Base-by-base conservation (phyloP, 2,888 invertebrate species). In the Pycnomerus fuliginosus region DNA sequence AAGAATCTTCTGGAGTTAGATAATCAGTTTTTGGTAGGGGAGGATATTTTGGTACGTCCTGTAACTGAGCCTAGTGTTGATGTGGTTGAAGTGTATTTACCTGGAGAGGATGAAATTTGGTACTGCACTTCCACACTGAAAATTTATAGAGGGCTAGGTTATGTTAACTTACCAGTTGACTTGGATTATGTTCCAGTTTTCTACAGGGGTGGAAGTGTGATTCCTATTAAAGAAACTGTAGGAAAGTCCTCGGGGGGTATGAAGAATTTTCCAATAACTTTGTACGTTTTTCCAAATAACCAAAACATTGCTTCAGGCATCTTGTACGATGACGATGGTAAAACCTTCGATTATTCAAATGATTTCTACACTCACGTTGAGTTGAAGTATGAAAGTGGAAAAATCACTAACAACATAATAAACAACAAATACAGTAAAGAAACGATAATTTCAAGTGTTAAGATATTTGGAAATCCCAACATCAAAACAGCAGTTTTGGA, bases 21-120 rank as follows among this genome's bases (percentile, higher is more conserved):
- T 56, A 82, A 88, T 61, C 77, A 90, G 55, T 83, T 87, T 22
- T 52, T 65, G 64, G 32, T 69, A 82, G 90, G 92, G 27, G 77
- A 85, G 59, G 79, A 84, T 36, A 77, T 98, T 10, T 76, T 98
- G 7, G 86, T 93, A 0, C 81, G 85, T 5, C 94, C 97, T 0
- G 90, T 97, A 0, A 80, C 85, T 33, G 85, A 89, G 39, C 75
- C 82, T 3, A 86, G 86, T 1, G 86, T 78, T 1, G 76, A 76
- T 2, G 80, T 82, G 36, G 85, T 89, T 1, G 76, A 79, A 38
- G 87, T 97, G 5, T 93, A 93, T 68, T 84, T 98, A 64, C 96
- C 98, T 0, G 87, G 85, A 0, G 76, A 83, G 4, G 75, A 78
- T 35, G 77, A 83, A 31, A 64, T 80, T n/a, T 96, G 95, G 95